Evolutionary conservation across 2,797 vertebrate genomes (phyloP), one percentile per base, ranked within the genome.

Genomic region (Enoplosus armatus): DNA sequence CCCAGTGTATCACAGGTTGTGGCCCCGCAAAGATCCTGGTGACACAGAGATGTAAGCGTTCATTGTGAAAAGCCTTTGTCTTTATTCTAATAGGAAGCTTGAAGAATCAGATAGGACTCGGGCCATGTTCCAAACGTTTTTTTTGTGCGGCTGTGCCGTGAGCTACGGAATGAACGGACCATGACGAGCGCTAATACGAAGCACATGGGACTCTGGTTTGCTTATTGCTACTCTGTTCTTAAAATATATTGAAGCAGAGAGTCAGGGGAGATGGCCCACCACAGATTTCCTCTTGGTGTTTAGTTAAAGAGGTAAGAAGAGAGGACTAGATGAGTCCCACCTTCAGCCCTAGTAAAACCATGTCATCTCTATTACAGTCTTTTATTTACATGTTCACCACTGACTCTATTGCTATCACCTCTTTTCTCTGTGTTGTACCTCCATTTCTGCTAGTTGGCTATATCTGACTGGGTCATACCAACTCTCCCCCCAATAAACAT

Each of bases 1-100:
- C 98, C 98, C 90, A 99, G 71, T 0, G 98, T 99, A 79, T 99
- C 98, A 0, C 98, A 99, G 51, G 98, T 99, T 11, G 97, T 97
- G 61, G 98, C 95, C 7, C 98, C 98, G 0, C 98, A 99, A 50
- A 99, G 95, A 89, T 99, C 98, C 98, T 99, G 92, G 22, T 11
- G 72, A 81, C 72, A 85, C 41, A 86, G 9, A 86, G 18, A 77
- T 5, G 18, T 1, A n/a, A 5, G 20, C 16, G 48, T 64, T 70
- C 29, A 43, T 14, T 67, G 24, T 47, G 20, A 80, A 51, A 33
- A 6, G 7, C 4, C 5, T 31, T 26, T 29, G 8, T 31, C 24
- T 65, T 66, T 31, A 26, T 41, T 53, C 24, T 41, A 12, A 14
- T 22, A 41, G 8, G 54, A 31, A 43, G 53, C 35, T 53, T 45